Base-by-base conservation (phyloP, 2,113 vertebrate genomes). In the Centropus bengalensis region DNA sequence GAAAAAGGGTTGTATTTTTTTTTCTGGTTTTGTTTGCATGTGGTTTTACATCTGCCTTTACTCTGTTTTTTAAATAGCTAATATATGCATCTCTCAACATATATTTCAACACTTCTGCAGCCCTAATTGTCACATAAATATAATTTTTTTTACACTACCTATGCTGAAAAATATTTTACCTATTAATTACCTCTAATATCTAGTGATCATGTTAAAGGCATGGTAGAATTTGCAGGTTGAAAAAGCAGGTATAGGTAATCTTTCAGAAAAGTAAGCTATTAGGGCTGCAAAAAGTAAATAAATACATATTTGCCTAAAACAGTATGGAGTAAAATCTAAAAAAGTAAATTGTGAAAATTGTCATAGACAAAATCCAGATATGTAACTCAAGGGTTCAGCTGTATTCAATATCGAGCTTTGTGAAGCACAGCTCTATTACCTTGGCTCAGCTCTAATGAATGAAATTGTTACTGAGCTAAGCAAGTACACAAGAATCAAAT, bases 121-220 rank as follows among this genome's bases (percentile, higher is more conserved):
- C 24, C 14, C 44, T 94, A 96, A 93, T 88, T 95, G 75, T 71
- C 71, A 75, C 40, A 58, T 56, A 44, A 91, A 83, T 91, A 89
- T 28, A 74, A 64, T 4, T 10, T 5, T 7, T 74, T 88, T 93
- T 70, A 30, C 9, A 40, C 33, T 77, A 62, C 11, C 24, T 69
- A 10, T 54, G 47, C 38, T 54, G 38, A 86, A 85, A 44, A 85
- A 73, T 73, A 76, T 64, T 67, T 32, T 62, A 49, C 9, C 28
- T 52, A 30, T 73, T 6, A 54, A 33, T 51, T 45, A 74, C 38
- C n/a, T 45, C 32, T 81, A 58, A n/a, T 52, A 88, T 30, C 12
- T 44, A 40, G 71, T 63, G 38, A 32, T 33, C 14, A 2, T 71
- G 40, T 27, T 60, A 78, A 14, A 60, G 33, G 44, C 24, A 23